phyloP scores from a whole-genome alignment of 2,113 vertebrate genomes.

The Nothoprocta perdicaria region DNA sequence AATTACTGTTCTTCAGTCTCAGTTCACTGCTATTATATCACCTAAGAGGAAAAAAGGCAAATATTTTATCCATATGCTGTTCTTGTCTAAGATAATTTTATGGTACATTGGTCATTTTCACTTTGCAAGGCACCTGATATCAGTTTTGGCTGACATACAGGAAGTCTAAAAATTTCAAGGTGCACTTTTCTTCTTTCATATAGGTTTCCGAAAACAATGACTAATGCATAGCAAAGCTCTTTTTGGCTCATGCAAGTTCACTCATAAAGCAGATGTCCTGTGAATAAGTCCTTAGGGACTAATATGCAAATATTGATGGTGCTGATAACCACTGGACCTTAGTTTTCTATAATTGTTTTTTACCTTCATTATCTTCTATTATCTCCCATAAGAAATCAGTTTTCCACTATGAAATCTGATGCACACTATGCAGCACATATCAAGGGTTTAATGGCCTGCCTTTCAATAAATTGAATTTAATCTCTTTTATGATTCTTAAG shows the following conservation, averaged over 20 bases:
- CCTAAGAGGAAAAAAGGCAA: background rate
- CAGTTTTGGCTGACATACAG: constrained; percentile 3
- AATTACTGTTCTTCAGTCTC: background rate
- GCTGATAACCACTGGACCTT: constrained; percentile 65
- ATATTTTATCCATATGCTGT: background rate
- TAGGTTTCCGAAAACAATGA: constrained; percentile 35
- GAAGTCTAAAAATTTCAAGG: constrained; percentile 26
- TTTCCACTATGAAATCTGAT: constrained; percentile 60
- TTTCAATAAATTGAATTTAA: constrained; percentile 79
- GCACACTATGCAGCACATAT: constrained; percentile 38
- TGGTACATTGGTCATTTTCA: background rate
- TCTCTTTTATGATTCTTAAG: constrained; percentile 71
- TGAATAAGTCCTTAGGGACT: constrained; percentile 47
- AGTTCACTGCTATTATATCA: background rate
- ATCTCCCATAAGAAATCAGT: constrained; percentile 66
- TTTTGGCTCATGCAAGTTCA: constrained; percentile 44
- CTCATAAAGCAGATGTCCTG: constrained; percentile 67
- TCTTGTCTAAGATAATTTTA: background rate
- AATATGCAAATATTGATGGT: constrained; percentile 75
- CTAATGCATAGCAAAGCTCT: constrained; percentile 41
- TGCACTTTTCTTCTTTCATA: background rate
- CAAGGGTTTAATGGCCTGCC: constrained; percentile 68
- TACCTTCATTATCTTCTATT: constrained; percentile 74
- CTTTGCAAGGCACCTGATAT: background rate
- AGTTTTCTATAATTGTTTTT: constrained; percentile 71